Evolutionary conservation across 1,140 invertebrate species (phyloP).

Genomic region (Rhynchophorus ferrugineus): DNA sequence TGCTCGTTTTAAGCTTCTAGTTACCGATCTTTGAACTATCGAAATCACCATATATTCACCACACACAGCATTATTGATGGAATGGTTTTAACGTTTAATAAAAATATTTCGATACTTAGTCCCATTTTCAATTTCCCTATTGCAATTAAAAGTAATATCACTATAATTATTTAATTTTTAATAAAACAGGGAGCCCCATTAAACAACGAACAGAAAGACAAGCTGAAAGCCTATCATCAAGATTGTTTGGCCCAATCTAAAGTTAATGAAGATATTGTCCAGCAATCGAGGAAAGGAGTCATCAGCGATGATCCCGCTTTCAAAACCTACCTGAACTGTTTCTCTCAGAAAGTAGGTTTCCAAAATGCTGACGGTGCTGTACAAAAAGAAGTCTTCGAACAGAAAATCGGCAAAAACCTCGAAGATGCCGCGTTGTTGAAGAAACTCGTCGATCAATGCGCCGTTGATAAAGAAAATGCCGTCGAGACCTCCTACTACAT

Average conservation of each 20-base stretch:
- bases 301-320: slow-evolving; percentile 40
- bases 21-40: too few relatives aligned
- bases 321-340: slow-evolving; percentile 42
- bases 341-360: slow-evolving; percentile 43
- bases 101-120: too few relatives aligned
- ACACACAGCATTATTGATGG: too few relatives aligned
- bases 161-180: too few relatives aligned
- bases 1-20: too few relatives aligned
- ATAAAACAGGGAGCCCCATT: slow-evolving; percentile 25
- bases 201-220: slow-evolving; percentile 45
- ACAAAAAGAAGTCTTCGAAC: slow-evolving; percentile 37
- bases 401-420: slow-evolving; percentile 38
- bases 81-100: too few relatives aligned
- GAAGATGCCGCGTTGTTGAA: slow-evolving; percentile 30
- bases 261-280: slow-evolving; percentile 37
- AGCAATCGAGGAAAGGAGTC: slow-evolving; percentile 38
- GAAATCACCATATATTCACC: too few relatives aligned
- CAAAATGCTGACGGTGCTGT: slow-evolving; percentile 37
- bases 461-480: slow-evolving; percentile 15
- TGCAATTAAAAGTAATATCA: too few relatives aligned
- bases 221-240: slow-evolving; percentile 41
- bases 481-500: slow-evolving; percentile 23
- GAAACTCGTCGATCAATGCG: slow-evolving; percentile 22
- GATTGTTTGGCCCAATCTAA: slow-evolving; percentile 42
- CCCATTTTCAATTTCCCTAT: too few relatives aligned